Percentiles rank a stretch among this genome's conserved stretches.
Conservation (phyloP, 2,888 invertebrate genomes). For the Drosophila kuntzei region DNA sequence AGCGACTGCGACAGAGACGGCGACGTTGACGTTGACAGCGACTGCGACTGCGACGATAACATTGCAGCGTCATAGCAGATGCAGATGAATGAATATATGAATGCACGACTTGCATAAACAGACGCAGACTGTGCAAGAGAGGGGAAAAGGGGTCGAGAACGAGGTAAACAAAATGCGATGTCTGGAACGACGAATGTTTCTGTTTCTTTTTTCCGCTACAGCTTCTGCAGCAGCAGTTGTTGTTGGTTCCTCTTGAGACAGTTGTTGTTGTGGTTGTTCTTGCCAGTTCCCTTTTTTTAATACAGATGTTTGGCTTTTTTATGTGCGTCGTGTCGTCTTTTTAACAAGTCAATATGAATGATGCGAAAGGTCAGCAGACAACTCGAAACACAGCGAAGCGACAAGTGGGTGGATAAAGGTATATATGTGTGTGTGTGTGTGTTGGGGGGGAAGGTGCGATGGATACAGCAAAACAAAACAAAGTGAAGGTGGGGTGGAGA, state of each 20-base stretch:
- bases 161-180: conserved; percentile 31
- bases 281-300: conserved; percentile 49
- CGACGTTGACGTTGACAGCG: neutral
- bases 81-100: conserved; percentile 74
- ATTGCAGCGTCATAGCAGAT: conserved; percentile 35
- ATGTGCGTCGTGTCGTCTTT: conserved; percentile 58
- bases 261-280: conserved; percentile 47
- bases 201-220: conserved; percentile 11
- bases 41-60: conserved; percentile 2
- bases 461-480: conserved; percentile 1
- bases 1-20: conserved; percentile 9
- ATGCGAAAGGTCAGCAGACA: conserved; percentile 78
- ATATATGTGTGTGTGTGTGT: too few relatives aligned
- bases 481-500: conserved; percentile 3
- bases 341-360: conserved; percentile 79
- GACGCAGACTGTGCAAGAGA: conserved; percentile 35
- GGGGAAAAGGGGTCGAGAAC: conserved; percentile 7
- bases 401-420: conserved; percentile 32
- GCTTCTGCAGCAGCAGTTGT: conserved; percentile 23
- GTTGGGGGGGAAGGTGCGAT: conserved; percentile 2
- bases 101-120: conserved; percentile 66
- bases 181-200: conserved; percentile 35
- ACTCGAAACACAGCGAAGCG: conserved; percentile 46
- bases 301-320: conserved; percentile 53
- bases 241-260: conserved; percentile 62